These are phyloP conservation scores for Therioaphis trifolii DNA, from an alignment of 2,888 invertebrate genomes.

Conservation along the genomic window DNA sequence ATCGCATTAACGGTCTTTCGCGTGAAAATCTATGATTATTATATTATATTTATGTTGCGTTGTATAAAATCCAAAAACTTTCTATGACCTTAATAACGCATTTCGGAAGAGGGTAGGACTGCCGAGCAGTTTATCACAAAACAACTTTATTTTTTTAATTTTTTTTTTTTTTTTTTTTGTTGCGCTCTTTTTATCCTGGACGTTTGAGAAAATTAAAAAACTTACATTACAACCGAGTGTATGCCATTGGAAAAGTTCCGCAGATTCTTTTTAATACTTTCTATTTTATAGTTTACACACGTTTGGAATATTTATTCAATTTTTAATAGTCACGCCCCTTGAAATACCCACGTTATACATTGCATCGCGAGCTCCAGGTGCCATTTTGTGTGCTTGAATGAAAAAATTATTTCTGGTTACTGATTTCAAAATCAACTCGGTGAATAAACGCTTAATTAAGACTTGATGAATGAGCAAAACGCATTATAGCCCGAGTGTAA, in stretches of 20 bases:
- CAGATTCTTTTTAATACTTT: slow-evolving; percentile 27
- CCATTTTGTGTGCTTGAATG: not conserved
- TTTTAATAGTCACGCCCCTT: not conserved
- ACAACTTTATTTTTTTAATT: slow-evolving; percentile 30
- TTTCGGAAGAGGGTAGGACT: not conserved
- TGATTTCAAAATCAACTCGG: not conserved
- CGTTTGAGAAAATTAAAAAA: slow-evolving; percentile 49
- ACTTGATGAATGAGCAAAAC: not conserved
- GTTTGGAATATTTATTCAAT: slow-evolving; percentile 8
- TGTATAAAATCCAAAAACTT: slow-evolving; percentile 25
- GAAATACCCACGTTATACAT: not conserved
- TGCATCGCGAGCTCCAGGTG: not conserved
- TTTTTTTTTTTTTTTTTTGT: slow-evolving; percentile 31
- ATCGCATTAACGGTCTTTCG: slow-evolving; percentile 17
- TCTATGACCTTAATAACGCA: slow-evolving; percentile 19
- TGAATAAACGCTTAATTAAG: not conserved
- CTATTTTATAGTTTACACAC: not conserved
- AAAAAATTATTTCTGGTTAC: not conserved
- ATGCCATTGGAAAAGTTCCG: slow-evolving; percentile 37
- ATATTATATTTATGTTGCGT: not conserved
- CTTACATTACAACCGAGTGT: slow-evolving; percentile 45
- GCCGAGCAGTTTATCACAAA: slow-evolving; percentile 29
- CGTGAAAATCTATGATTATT: slow-evolving; percentile 22
- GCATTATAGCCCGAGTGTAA: too few species aligned
- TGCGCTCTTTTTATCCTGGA: not conserved